Evolutionary conservation across 1,140 invertebrate genomes (phyloP), one percentile per base, ranked within the genome.

Genomic region (Eriocheir sinensis): DNA sequence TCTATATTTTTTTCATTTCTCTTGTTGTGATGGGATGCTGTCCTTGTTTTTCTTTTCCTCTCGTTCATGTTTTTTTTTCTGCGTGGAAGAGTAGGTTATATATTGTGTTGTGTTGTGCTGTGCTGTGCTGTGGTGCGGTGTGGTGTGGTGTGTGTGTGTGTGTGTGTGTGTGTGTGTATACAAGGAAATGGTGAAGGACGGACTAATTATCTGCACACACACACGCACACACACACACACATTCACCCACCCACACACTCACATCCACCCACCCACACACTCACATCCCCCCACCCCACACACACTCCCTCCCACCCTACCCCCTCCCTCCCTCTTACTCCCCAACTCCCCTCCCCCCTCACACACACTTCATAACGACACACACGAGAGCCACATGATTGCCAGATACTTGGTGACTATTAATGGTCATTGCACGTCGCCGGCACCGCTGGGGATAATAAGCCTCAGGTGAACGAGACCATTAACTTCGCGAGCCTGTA

Each of bases 161-260:
- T 72, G 60, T 72, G 60, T 72, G 21, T 72, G 60, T 72, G 60
- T 72, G 60, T 17, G 53, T 72, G 53, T 72, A 3, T 15, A 12
- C 27, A 2, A n/a, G 60, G 17, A 2, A 21, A n/a, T n/a, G 6
- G n/a, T 72, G 0, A n/a, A n/a, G n/a, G 12, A 53, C 0, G 12
- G 48, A 53, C 48, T n/a, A n/a, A 21, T 2, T n/a, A 2, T n/a
- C 0, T 21, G 21, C 17, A 8, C 60, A 72, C 60, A 72, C 60
- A 72, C 60, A 72, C 60, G n/a, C 60, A 72, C 60, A 72, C 60
- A 72, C 60, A 72, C 60, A 72, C 60, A 72, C 60, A 72, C 60
- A 72, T n/a, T n/a, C 60, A 72, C 60, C 27, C 60, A 72, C 60
- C 6, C 27, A n/a, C 27, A 72, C 17, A 72, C 60, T n/a, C 60